phyloP scores from a whole-genome alignment of 2,797 vertebrate species.

The Spinibarbus caldwelli region DNA sequence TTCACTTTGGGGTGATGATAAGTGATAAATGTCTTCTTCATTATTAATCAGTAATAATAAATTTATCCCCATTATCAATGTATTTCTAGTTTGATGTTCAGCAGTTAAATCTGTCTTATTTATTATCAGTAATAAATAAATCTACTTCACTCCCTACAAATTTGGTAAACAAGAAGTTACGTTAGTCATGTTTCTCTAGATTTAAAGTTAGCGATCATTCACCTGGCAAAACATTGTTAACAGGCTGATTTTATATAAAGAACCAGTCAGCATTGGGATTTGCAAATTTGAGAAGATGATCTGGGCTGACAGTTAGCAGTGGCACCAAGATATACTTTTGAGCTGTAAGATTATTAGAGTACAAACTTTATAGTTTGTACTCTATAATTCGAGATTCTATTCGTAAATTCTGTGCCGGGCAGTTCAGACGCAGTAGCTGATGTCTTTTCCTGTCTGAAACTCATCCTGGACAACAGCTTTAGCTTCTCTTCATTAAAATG shows the following conservation, averaged over 20 bases:
- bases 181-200: background rate
- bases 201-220: background rate
- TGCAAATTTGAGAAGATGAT: background rate
- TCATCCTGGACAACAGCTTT: slow-evolving; percentile 50
- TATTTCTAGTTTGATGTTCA: background rate
- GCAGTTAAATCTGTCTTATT: slow-evolving; percentile 7
- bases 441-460: slow-evolving; percentile 31
- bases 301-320: background rate
- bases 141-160: background rate
- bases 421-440: slow-evolving; percentile 11
- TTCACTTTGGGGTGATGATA: background rate
- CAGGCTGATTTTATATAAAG: background rate
- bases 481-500: slow-evolving; percentile 45
- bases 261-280: background rate
- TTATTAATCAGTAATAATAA: background rate
- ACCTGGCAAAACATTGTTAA: background rate
- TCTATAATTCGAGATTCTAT: too few relatives aligned
- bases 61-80: background rate
- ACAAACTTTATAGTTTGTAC: background rate
- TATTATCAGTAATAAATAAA: background rate
- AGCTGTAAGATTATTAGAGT: background rate
- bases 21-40: background rate
- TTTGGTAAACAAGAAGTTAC: background rate
- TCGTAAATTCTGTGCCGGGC: background rate
- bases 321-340: background rate